Percentiles rank a stretch among this genome's conserved stretches.
These are phyloP conservation scores for Lutraria rhynchaena DNA, from an alignment of 1,140 invertebrate species.

Conservation along the genomic window DNA sequence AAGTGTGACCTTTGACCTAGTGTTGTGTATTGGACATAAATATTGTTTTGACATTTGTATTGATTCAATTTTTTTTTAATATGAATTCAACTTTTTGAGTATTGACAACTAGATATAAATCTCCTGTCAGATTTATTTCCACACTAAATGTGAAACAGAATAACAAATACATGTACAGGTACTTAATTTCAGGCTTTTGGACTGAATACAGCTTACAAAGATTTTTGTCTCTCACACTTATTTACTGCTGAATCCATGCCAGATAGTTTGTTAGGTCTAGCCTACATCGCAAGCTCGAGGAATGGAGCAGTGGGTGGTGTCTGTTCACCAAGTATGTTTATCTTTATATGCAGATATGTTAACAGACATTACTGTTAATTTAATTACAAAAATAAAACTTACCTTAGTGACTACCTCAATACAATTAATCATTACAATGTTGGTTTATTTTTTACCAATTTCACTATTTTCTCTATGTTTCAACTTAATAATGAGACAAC, in stretches of 20 bases:
- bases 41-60: too few relatives aligned
- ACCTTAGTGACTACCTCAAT: too few relatives aligned
- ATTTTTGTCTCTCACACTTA: conserved; percentile 97
- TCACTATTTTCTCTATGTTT: too few relatives aligned
- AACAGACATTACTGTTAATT: too few relatives aligned
- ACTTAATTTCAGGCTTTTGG: conserved; percentile 70
- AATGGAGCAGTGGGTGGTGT: conserved; percentile 97
- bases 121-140: neutral
- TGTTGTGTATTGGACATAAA: too few relatives aligned
- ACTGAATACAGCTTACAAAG: conserved; percentile 90
- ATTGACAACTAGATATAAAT: neutral
- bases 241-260: conserved; percentile 98
- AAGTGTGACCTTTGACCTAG: too few relatives aligned
- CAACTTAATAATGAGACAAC: too few relatives aligned
- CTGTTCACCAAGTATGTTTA: conserved; percentile 93
- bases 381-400: too few relatives aligned
- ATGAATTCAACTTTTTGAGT: neutral
- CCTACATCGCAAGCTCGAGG: conserved; percentile 96
- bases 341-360: too few relatives aligned
- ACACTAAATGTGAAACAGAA: neutral
- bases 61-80: neutral
- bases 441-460: too few relatives aligned
- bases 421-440: too few relatives aligned
- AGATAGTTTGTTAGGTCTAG: conserved; percentile 96
- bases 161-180: too few relatives aligned